Base-by-base conservation (phyloP, 2,113 vertebrate genomes). In the Baryphthengus martii region DNA sequence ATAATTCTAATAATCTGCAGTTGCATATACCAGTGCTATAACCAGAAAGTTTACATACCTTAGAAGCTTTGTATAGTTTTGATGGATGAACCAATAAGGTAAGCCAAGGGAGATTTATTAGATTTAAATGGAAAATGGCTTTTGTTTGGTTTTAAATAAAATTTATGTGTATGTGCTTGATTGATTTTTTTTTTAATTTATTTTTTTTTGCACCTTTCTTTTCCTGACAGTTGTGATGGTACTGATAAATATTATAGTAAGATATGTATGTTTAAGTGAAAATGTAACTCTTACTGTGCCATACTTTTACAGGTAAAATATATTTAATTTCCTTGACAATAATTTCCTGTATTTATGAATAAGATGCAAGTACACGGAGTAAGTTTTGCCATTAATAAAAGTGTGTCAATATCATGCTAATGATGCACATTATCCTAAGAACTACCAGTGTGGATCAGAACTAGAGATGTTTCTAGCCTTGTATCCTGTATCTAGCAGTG, bases 1-100 rank as follows among this genome's bases (percentile, higher is more conserved):
- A 47, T 63, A 93, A 93, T 96, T 96, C 65, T 95, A 75, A 85
- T 85, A 89, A 95, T 96, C 72, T 97, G 70, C 65, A 89, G 55
- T 94, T 95, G 86, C 49, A 33, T 95, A 90, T 93, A 82, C 74
- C 71, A 80, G 66, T 95, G 17, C 75, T 80, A 72, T 66, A 97
- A 86, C 70, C 72, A n/a, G 79, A 88, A 94, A 77, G 42, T 86
- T 93, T 83, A 82, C 80, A 88, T 71, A 90, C 78, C 52, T 84
- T 61, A 58, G 85, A 80, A 91, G 37, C 62, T 96, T 89, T 67
- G 53, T 92, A 17, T 68, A 85, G 37, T 93, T 90, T 90, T 94
- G 55, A 45, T 91, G 67, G 47, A 83, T 49, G 67, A 56, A 86
- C 72, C 93, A 67, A 3, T 87, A 79, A 90, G 80, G 65, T 96